These are phyloP conservation scores for Seriola rivoliana DNA, from an alignment of 2,113 vertebrate species.

Conservation along the genomic window DNA sequence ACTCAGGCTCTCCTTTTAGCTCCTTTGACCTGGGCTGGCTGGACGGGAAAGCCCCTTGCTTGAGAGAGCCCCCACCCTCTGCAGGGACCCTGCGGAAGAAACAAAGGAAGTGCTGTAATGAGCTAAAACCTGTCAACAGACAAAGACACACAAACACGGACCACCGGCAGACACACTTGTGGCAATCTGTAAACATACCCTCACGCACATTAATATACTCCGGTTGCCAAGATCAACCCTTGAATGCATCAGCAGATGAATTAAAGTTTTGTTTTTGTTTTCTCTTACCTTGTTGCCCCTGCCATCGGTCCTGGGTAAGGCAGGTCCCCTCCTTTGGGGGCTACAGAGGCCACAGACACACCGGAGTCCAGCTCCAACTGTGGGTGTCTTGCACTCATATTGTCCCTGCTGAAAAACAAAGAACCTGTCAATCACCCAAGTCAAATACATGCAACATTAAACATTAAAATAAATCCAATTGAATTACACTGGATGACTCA, in stretches of 20 bases:
- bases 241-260: not conserved
- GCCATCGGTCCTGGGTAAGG: conserved; percentile 55
- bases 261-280: not conserved
- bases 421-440: not conserved
- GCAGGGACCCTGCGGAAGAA: conserved; percentile 75
- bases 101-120: conserved; percentile 71
- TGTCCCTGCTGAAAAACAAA: conserved; percentile 70
- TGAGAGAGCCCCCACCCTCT: conserved; percentile 58
- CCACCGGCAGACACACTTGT: not conserved
- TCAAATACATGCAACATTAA: not conserved
- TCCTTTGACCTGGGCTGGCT: conserved; percentile 64
- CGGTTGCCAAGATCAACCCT: not conserved
- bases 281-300: conserved; percentile 72
- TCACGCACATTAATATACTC: not conserved
- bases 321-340: conserved; percentile 61
- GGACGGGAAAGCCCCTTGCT: conserved; percentile 76
- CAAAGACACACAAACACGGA: conserved; percentile 31
- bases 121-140: conserved; percentile 48
- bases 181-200: conserved; percentile 5
- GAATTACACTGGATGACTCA: too few species aligned
- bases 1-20: conserved; percentile 75
- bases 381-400: conserved; percentile 52
- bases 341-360: conserved; percentile 65
- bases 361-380: conserved; percentile 82
- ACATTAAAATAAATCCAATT: not conserved